Evolutionary conservation across 2,113 vertebrate species (phyloP), one percentile per base, ranked within the genome.

Genomic region (Odontophorus gujanensis): DNA sequence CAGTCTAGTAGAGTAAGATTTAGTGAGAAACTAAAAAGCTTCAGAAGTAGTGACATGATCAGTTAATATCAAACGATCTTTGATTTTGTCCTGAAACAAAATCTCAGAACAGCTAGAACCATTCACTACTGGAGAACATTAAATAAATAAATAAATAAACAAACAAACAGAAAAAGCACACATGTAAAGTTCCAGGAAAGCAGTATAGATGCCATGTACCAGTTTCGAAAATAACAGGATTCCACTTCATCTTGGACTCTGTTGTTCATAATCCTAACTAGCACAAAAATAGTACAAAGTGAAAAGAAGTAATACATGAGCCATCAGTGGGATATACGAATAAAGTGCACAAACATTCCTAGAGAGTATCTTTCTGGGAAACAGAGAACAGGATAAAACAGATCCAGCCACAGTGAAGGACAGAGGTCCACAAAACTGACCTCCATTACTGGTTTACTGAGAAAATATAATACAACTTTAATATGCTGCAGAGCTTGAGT

Each of bases 151-250:
- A n/a, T n/a, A n/a, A n/a, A n/a, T n/a, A n/a, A 40, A 40, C 40
- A 40, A 40, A 40, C 12, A 40, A 40, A 40, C 8, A 0, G 1
- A 45, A 45, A 53, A 53, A 5, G 1, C 15, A 76, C 4, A 25
- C 0, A 17, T 59, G 66, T 63, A 53, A 59, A 87, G 8, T 65
- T 42, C 63, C 61, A 16, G 48, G 55, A 42, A 86, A 65, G 34
- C 9, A 4, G 2, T 12, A 13, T 0, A 16, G 30, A 21, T 77
- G 26, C 11, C 19, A 78, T 25, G 15, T 36, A 38, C 3, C 2
- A 19, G 11, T 17, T 32, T 66, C 18, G 43, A 89, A 84, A 57
- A 2, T 24, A 32, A 51, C 7, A 47, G 15, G 7, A 69, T 87
- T 34, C 19, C 40, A 81, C 18, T 30, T 74, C 45, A 62, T 19